Base-by-base conservation (phyloP, 1,140 invertebrate species). In the Lepidotrigona ventralis region DNA sequence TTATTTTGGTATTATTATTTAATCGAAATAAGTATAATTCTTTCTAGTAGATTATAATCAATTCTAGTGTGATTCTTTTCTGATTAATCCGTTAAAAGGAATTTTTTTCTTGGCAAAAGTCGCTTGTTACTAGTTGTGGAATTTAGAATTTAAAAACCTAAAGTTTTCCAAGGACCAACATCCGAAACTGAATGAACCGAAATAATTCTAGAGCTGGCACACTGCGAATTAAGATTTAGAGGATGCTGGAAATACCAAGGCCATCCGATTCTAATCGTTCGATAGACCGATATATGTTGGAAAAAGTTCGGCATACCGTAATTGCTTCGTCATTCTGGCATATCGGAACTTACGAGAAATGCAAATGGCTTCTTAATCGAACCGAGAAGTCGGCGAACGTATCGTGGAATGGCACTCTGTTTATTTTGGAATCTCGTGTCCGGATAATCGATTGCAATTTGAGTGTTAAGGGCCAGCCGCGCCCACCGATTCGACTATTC, bases 381-480 rank as follows among this genome's bases (percentile, higher is more conserved):
- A 15, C 19, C n/a, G 9, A 23, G 33, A n/a, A 53, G 53, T 69
- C 73, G 70, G 77, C 56, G 81, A 70, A 77, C 64, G 33, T 58
- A 63, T 77, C 54, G 11, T 29, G 81, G 54, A 69, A 70, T 82
- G 73, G 64, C 73, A 77, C 56, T 72, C 75, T 56, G 56, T 79
- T 79, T 83, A 83, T 83, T 72, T 54, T 79, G 75, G 76, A 83
- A 83, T 83, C 79, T 72, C 75, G 58, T 83, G 73, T 83, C 71
- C 56, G 46, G 56, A 79, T 79, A 83, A 83, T 83, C 81, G 81
- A 83, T 83, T 70, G 68, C 81, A 83, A 83, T 83, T 83, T 64
- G 81, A 64, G 46, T 58, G 69, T 73, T 71, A 15, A 56, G 51
- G 46, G 46, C 21, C 69, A 29, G 39, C 69, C 69, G 29, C 79